Evolutionary conservation across 2,113 vertebrate genomes (phyloP).

Genomic region (Dinomys branickii): DNA sequence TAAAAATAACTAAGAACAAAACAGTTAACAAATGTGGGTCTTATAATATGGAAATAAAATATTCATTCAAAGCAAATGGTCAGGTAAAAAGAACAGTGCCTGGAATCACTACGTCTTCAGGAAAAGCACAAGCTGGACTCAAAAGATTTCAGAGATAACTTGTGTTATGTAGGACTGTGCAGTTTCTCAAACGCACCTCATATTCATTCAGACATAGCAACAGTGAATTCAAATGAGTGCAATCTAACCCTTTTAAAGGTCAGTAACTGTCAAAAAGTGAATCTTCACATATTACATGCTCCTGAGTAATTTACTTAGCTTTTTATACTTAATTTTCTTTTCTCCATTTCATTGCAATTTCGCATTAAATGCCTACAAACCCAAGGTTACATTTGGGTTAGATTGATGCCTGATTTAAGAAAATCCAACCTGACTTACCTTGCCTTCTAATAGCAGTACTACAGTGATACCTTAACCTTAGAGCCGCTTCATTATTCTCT

Average conservation of each 20-base stretch:
- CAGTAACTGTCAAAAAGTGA: not conserved
- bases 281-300: not conserved
- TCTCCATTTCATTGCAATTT: not conserved
- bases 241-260: not conserved
- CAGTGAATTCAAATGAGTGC: not conserved
- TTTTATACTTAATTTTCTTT: not conserved
- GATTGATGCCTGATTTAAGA: too few species aligned
- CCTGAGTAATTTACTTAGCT: not conserved
- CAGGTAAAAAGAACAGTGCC: not conserved
- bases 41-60: not conserved
- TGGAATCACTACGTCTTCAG: not conserved
- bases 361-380: not conserved
- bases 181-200: not conserved
- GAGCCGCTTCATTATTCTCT: not conserved
- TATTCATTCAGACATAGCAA: not conserved
- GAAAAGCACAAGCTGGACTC: not conserved
- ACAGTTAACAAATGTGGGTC: not conserved
- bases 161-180: not conserved
- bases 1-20: not conserved
- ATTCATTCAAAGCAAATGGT: not conserved
- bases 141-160: not conserved
- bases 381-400: not conserved
- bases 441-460: not conserved
- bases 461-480: not conserved
- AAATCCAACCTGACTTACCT: not conserved